Percentiles rank a stretch among this genome's conserved stretches.
These are phyloP conservation scores for Arrhamphus sclerolepis DNA, from an alignment of 2,797 vertebrate species.

Conservation along the genomic window DNA sequence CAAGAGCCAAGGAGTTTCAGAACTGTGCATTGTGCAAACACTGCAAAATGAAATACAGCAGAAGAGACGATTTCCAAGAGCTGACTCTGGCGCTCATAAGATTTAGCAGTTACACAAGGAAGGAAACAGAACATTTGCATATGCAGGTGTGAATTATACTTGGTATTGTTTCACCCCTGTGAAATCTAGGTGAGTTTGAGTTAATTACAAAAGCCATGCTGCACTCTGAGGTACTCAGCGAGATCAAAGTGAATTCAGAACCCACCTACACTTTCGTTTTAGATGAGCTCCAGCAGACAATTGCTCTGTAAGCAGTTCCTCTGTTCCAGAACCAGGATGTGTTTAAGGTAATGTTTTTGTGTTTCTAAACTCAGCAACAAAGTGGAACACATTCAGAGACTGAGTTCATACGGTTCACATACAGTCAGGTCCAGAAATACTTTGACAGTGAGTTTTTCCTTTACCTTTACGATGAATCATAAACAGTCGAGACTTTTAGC, in stretches of 20 bases:
- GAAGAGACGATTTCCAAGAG: not conserved
- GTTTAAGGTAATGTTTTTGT: conserved; percentile 11
- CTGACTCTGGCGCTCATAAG: not conserved
- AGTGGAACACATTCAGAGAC: not conserved
- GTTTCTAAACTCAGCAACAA: not conserved
- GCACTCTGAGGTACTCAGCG: conserved; percentile 23
- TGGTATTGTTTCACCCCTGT: conserved; percentile 7
- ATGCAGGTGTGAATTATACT: not conserved
- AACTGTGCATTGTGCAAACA: not conserved
- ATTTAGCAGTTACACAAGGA: conserved; percentile 16
- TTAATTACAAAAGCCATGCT: conserved; percentile 53
- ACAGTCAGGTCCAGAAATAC: not conserved
- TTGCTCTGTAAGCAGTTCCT: conserved; percentile 42
- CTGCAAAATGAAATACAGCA: not conserved
- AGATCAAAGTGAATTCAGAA: conserved; percentile 58
- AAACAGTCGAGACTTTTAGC: too few relatives aligned
- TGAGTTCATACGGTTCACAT: not conserved
- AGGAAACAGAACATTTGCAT: conserved; percentile 12
- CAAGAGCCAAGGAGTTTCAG: conserved; percentile 1
- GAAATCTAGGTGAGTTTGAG: conserved; percentile 23
- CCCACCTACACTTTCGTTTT: conserved; percentile 43
- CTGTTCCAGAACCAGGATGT: conserved; percentile 34
- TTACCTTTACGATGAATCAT: too few relatives aligned
- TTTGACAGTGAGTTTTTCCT: too few relatives aligned
- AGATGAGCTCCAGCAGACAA: conserved; percentile 22